Conservation (phyloP, 2,113 vertebrate genomes). For the Paradisaea rubra region DNA sequence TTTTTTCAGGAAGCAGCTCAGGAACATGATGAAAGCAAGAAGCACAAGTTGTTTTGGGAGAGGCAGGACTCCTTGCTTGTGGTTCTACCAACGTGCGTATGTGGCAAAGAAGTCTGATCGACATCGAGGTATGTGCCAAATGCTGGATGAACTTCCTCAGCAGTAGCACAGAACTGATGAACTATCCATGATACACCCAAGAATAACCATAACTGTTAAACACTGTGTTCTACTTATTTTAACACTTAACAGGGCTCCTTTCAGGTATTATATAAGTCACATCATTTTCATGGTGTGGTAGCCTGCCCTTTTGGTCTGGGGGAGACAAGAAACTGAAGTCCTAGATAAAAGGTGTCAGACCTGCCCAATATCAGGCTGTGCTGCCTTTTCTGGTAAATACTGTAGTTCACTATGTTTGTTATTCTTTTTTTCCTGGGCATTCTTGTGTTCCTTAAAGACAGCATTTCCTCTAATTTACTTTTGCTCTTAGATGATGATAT, state of each 20-base stretch:
- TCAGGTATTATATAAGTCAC: neutral
- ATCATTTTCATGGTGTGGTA: neutral
- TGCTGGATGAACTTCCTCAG: neutral
- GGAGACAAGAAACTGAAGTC: neutral
- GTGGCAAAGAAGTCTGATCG: neutral
- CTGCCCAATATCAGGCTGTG: neutral
- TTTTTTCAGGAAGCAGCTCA: neutral
- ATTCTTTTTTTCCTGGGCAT: neutral
- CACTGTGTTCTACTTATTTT: neutral
- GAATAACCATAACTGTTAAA: neutral
- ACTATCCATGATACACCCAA: neutral
- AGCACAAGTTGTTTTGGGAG: neutral
- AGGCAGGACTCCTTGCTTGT: neutral
- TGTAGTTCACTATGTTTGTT: neutral
- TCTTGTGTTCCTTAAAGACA: neutral
- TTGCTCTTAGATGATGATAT: neutral
- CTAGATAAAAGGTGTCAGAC: neutral
- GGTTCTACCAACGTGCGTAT: neutral
- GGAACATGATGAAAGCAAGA: neutral
- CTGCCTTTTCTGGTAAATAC: neutral
- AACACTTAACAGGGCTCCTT: neutral
- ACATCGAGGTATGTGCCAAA: neutral
- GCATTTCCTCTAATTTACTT: neutral
- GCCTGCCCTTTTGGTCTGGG: neutral
- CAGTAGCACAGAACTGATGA: neutral